These are phyloP conservation scores for Laothoe populi DNA, from an alignment of 2,888 invertebrate species.

Conservation along the genomic window DNA sequence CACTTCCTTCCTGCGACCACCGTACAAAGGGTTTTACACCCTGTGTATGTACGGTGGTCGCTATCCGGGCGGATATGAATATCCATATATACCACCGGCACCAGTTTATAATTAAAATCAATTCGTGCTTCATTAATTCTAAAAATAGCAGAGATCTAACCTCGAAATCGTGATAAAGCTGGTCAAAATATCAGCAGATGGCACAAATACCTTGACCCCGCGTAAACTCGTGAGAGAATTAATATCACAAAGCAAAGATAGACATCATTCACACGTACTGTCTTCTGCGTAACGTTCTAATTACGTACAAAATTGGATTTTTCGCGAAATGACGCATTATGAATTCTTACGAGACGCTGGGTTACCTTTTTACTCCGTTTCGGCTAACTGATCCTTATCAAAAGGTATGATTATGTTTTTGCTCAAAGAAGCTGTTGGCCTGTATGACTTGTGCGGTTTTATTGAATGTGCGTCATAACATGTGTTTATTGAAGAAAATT, in stretches of 20 bases:
- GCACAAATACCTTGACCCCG: conserved; percentile 73
- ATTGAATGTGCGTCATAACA: not conserved
- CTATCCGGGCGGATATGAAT: too few species aligned
- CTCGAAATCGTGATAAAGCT: not conserved
- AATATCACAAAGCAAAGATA: conserved; percentile 54
- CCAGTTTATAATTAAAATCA: too few species aligned
- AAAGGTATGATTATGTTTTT: conserved; percentile 3
- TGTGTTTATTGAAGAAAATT: not conserved
- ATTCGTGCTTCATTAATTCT: not conserved
- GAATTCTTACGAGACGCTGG: conserved; percentile 4
- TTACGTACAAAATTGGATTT: conserved; percentile 15
- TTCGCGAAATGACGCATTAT: conserved; percentile 15
- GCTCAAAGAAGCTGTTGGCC: not conserved
- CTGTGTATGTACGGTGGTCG: too few species aligned
- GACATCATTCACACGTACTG: conserved; percentile 51
- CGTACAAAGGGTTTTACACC: too few species aligned
- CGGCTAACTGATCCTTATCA: not conserved
- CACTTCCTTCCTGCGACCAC: too few species aligned
- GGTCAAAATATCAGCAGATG: conserved; percentile 44
- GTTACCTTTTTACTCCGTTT: not conserved
- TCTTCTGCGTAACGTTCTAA: conserved; percentile 22
- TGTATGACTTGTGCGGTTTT: not conserved
- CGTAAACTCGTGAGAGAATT: conserved; percentile 65
- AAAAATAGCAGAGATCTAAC: not conserved
- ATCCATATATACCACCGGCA: too few species aligned